Percentiles rank a stretch among this genome's conserved stretches.
phyloP scores from a whole-genome alignment of 2,888 invertebrate genomes.

The Oscheius sp. region DNA sequence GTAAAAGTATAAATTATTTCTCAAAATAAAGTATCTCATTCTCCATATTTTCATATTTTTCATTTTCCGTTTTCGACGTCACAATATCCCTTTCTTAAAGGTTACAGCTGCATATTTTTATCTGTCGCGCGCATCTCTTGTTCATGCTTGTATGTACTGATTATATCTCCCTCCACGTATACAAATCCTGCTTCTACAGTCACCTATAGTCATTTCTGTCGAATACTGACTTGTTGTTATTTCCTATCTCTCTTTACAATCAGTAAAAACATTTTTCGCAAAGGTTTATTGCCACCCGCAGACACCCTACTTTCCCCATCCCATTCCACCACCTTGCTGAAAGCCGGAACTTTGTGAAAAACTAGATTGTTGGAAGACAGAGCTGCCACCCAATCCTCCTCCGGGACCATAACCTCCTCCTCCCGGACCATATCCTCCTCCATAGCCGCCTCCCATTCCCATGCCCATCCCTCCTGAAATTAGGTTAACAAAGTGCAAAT shows the following conservation, averaged over 20 bases:
- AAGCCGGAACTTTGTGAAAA: background rate
- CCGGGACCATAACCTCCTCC: slow-evolving; percentile 3
- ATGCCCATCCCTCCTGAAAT: background rate
- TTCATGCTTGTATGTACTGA: slow-evolving; percentile 7
- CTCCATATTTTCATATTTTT: background rate
- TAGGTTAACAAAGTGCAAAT: background rate
- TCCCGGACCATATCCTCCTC: background rate
- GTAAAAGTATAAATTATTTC: too few relatives aligned
- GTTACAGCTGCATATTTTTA: slow-evolving; percentile 10
- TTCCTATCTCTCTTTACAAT: too few relatives aligned
- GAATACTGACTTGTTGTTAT: too few relatives aligned
- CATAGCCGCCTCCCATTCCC: background rate
- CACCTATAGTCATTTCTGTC: too few relatives aligned
- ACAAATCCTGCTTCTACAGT: slow-evolving; percentile 27
- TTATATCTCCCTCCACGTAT: slow-evolving; percentile 21
- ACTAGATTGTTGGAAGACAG: background rate
- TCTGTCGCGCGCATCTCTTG: slow-evolving; percentile 14
- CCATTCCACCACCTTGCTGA: background rate
- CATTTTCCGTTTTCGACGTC: background rate
- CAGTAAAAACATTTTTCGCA: too few relatives aligned
- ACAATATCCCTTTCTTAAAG: slow-evolving; percentile 3
- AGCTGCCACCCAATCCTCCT: background rate
- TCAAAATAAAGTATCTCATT: too few relatives aligned
- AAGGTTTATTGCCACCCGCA: too few relatives aligned
- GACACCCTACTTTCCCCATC: too few relatives aligned